Evolutionary conservation across 2,888 invertebrate genomes (phyloP), one percentile per base, ranked within the genome.

Genomic region (Lutraria lutraria): DNA sequence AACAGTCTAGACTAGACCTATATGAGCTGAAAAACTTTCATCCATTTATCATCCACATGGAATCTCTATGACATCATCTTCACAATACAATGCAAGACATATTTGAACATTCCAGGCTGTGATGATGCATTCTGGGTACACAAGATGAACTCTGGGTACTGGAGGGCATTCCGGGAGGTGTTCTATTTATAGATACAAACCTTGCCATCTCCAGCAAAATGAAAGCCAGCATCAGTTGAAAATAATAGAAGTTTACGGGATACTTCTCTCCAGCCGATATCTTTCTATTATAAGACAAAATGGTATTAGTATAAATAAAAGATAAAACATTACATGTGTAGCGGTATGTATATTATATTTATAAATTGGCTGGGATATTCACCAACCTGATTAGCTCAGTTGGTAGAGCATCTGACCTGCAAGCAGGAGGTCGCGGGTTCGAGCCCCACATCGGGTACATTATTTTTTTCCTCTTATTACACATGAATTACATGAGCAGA

Each of bases 131-230:
- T 87, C 72, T 83, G 76, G 87, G 83, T 52, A 60, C 43, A 60
- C 19, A 84, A 68, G 54, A 29, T 54, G 83, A n/a, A 83, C 60
- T 83, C 60, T 83, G 83, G 60, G 83, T 54, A 56, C 34, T 31
- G 56, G 34, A 63, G 19, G 4, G 86, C 68, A 86, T 68, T 81
- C 81, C 81, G 81, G 86, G 86, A 81, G 31, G 31, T 54, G 83
- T 34, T 54, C 79, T 63, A 83, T 84, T 83, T 79, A 21, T 80
- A 76, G 34, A 60, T 79, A 88, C 92, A 90, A 89, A 98, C 97
- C 96, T 99, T 99, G 95, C 99, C 99, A 97, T 99, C 99, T n/a
- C 99, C 99, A 90, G 99, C 99, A 97, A 99, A 99, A 97, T 99
- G 99, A 97, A 99, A 99, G 21, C 99, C 98, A 25, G 99, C 99